These are phyloP conservation scores for Drosophila anomelani DNA, from an alignment of 2,888 invertebrate genomes.

Conservation along the genomic window DNA sequence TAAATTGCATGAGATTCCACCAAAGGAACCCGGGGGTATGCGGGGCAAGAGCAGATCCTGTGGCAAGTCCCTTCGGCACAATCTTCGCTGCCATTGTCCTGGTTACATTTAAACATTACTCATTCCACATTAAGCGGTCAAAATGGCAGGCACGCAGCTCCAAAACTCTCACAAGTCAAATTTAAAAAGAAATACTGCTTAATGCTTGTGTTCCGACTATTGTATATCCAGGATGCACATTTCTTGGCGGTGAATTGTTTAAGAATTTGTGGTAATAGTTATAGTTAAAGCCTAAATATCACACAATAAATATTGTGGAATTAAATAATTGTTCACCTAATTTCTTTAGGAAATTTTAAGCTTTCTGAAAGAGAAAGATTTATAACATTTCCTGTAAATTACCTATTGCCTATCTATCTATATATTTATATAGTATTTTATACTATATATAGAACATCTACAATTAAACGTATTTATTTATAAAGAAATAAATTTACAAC, in stretches of 20 bases:
- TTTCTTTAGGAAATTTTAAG: no score
- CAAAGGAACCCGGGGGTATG: neutral
- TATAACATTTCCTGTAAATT: neutral
- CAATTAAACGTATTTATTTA: neutral
- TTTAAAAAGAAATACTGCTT: constrained; percentile 19
- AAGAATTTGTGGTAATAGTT: neutral
- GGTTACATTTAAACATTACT: constrained; percentile 79
- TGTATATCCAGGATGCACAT: neutral
- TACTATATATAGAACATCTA: neutral
- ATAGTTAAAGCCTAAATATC: neutral
- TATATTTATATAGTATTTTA: no score
- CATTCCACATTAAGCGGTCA: constrained; percentile 79
- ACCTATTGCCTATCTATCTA: no score
- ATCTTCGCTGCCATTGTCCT: constrained; percentile 66
- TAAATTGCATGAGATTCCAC: constrained; percentile 69
- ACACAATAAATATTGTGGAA: fast-evolving
- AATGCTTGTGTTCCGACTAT: neutral
- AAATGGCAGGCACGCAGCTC: constrained; percentile 46
- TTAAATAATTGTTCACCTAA: neutral
- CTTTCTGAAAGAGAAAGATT: neutral
- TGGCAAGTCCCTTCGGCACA: constrained; percentile 45
- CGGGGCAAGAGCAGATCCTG: neutral
- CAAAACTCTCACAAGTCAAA: constrained; percentile 21
- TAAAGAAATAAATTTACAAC: no score
- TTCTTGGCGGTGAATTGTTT: neutral